Base-by-base conservation (phyloP, 2,888 invertebrate species). In the Parnassius orleans region DNA sequence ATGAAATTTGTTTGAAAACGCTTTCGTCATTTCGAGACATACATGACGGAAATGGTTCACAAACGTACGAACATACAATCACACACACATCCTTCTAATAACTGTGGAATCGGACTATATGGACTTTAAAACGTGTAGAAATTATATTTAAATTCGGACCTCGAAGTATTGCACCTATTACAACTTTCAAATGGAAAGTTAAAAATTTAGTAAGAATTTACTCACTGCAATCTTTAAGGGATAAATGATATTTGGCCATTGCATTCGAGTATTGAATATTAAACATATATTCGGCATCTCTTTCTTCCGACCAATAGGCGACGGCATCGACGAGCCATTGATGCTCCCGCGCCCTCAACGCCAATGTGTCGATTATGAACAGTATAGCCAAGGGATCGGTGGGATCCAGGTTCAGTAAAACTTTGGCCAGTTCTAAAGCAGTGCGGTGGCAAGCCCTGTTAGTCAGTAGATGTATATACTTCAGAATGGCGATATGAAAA, bases 361-460 rank as follows among this genome's bases (percentile, higher is more conserved):
- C 97, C 73, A 97, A 94, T 68, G 95, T 95, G 79, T 98, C 98
- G 2, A 98, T 92, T 68, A 95, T 88, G 53, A 97, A 91, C 58
- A 96, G 87, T 0, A 95, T 90, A 0, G 95, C 96, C 56, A 97
- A 73, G 0, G 97, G 97, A 79, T 97, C 97, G 0, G 93, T 92
- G 0, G 96, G 95, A 78, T 96, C 96, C 60, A 97, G 79, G 5
- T 94, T 94, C 44, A 97, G 83, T 2, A 98, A 85, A 43, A 97
- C 81, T 84, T 98, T 98, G 75, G 95, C 95, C 68, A 97, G 93
- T 81, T 98, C 98, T 53, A 98, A 81, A 0, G 97, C 96, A 0
- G 98, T 98, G 65, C 97, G 93, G 75, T 96, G 95, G 78, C 96
- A 97, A 0, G 97, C 96, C 69, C 95, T 93, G 68, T 95, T 95